These are phyloP conservation scores for Ostrea denselamellosa DNA, from an alignment of 1,140 invertebrate genomes.

Conservation along the genomic window DNA sequence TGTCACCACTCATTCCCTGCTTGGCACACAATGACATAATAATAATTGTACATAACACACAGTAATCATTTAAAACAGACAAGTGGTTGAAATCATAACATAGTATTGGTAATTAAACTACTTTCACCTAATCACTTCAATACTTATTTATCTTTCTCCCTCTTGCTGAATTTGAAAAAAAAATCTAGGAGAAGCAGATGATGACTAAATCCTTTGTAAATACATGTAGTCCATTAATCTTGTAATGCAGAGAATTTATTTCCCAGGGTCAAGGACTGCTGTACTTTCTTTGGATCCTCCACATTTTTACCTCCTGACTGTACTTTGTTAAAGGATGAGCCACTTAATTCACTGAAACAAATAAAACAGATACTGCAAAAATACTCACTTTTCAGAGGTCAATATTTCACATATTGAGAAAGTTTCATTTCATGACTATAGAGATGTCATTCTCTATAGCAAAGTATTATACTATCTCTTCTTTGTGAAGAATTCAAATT, in stretches of 20 bases:
- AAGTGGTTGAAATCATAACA: neutral
- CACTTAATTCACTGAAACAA: conserved; percentile 7
- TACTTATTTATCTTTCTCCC: neutral
- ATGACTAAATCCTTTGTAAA: neutral
- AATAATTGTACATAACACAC: neutral
- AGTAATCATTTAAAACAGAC: neutral
- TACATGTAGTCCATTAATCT: conserved; percentile 26
- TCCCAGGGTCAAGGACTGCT: conserved; percentile 50
- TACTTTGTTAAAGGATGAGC: conserved; percentile 50
- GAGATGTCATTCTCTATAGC: no score
- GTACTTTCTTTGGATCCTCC: conserved; percentile 51
- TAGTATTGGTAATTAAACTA: neutral
- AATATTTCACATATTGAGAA: no score
- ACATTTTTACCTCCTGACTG: conserved; percentile 48
- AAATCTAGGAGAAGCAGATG: neutral
- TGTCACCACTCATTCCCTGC: neutral
- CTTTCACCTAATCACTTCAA: neutral
- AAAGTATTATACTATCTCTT: no score
- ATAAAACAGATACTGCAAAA: neutral
- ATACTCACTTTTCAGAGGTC: no score
- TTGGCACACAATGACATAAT: conserved; percentile 13
- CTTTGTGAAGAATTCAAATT: no score
- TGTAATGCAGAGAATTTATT: conserved; percentile 56
- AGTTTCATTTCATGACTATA: no score
- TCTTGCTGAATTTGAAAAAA: neutral